Conservation (phyloP, 2,113 vertebrate genomes). For the Pelvicachromis taeniatus region DNA sequence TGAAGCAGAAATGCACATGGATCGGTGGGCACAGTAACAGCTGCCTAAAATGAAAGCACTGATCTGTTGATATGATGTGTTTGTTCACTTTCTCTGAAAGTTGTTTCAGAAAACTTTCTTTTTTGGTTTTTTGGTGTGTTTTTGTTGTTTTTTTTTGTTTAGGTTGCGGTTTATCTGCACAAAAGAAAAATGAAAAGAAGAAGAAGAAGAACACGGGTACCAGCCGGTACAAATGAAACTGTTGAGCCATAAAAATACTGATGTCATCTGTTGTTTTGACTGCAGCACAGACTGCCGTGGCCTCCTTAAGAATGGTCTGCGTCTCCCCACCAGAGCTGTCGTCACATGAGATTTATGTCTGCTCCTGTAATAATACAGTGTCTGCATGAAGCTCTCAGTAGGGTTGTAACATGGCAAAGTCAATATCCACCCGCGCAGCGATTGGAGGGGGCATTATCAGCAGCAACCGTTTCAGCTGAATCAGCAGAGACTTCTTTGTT, state of each 20-base stretch:
- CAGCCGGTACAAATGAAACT: neutral
- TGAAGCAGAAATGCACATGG: neutral
- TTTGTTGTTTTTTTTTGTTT: neutral
- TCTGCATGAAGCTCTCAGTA: neutral
- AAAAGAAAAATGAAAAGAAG: neutral
- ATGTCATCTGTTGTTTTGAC: neutral
- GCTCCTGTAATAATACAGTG: conserved; percentile 11
- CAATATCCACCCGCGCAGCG: conserved; percentile 17
- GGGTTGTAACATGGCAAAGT: conserved; percentile 24
- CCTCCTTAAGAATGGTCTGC: neutral
- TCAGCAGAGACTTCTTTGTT: conserved; percentile 10
- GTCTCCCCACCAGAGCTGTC: conserved; percentile 24
- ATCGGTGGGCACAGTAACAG: neutral
- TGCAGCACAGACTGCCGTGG: neutral
- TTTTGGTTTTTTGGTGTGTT: neutral
- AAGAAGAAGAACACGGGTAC: neutral
- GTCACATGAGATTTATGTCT: conserved; percentile 33
- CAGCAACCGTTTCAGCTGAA: conserved; percentile 12
- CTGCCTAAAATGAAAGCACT: neutral
- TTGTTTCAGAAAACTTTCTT: neutral
- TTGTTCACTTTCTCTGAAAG: neutral
- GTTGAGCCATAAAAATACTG: neutral
- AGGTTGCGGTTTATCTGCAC: neutral
- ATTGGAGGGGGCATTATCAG: neutral
- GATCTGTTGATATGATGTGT: neutral